Conservation (phyloP, 2,113 vertebrate species). For the Piaya cayana region DNA sequence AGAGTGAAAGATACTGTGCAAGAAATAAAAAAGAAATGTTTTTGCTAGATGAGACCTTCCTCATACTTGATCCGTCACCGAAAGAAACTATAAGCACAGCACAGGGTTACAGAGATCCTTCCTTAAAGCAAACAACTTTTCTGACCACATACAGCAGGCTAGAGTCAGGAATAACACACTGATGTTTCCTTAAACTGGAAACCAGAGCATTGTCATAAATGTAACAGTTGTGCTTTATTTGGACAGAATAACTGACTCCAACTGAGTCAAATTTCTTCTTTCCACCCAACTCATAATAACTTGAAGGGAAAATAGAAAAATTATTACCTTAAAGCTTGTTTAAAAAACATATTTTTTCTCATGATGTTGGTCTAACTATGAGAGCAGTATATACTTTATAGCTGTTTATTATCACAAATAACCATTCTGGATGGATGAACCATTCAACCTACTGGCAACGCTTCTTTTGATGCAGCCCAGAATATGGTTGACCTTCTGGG, state of each 20-base stretch:
- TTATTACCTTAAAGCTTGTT: background rate
- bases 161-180: background rate
- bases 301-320: background rate
- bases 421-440: background rate
- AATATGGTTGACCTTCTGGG: too few relatives aligned
- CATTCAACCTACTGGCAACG: background rate
- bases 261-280: background rate
- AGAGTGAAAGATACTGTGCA: background rate
- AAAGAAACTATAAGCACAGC: background rate
- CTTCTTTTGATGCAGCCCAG: too few relatives aligned
- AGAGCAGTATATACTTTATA: background rate
- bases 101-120: background rate
- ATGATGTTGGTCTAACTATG: background rate
- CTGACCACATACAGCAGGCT: background rate
- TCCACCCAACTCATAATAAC: background rate
- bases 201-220: background rate
- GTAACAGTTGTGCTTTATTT: background rate
- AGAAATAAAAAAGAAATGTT: background rate
- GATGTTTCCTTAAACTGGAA: background rate
- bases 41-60: background rate
- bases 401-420: background rate
- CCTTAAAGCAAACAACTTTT: background rate
- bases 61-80: background rate
- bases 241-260: background rate
- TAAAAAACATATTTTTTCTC: background rate